These are phyloP conservation scores for Erpobdella octoculata DNA, from an alignment of 2,888 invertebrate species.

Conservation along the genomic window DNA sequence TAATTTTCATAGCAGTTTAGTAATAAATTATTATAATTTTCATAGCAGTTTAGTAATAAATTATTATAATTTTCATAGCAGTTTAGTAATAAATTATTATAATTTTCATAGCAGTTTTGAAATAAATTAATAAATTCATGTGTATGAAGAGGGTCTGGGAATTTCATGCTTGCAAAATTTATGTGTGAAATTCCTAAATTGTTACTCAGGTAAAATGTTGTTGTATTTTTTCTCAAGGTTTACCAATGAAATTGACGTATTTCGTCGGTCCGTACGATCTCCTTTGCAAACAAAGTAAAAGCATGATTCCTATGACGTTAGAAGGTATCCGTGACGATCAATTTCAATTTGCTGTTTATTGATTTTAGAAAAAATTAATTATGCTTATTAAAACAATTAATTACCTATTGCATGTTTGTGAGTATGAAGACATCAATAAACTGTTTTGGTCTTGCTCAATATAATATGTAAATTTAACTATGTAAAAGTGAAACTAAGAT, in stretches of 20 bases:
- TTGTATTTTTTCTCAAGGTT: slow-evolving; percentile 58
- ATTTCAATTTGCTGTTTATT: background rate
- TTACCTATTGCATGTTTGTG: background rate
- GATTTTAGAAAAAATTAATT: background rate
- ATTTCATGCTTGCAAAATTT: background rate
- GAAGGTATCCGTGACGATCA: slow-evolving; percentile 56
- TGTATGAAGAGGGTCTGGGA: background rate
- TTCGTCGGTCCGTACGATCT: slow-evolving; percentile 88
- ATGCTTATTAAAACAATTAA: background rate
- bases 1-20: no score
- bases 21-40: no score
- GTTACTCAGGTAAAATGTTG: no score
- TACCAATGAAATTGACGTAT: slow-evolving; percentile 86
- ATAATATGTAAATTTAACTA: no score
- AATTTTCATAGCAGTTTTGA: background rate
- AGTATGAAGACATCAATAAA: no score
- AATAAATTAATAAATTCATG: background rate
- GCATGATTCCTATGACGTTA: slow-evolving; percentile 66
- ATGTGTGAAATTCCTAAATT: background rate
- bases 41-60: no score
- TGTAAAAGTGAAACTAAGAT: no score
- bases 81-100: no score
- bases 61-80: no score
- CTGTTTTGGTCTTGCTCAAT: no score
- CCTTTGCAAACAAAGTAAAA: slow-evolving; percentile 67